phyloP scores from a whole-genome alignment of 2,797 vertebrate species.

The Helicolenus hilgendorfi region DNA sequence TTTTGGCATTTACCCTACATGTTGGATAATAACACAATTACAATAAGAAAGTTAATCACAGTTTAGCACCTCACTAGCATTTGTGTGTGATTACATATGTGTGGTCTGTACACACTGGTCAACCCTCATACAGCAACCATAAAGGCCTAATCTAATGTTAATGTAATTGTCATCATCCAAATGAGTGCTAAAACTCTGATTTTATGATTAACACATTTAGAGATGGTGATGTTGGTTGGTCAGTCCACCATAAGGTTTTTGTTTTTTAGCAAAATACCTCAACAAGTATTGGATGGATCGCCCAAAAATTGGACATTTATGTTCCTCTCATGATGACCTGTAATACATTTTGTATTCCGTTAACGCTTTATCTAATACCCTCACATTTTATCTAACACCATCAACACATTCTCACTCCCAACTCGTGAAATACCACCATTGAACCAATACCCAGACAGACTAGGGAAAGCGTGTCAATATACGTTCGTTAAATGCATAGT shows the following conservation, averaged over 20 bases:
- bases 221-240: too few species aligned
- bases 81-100: not conserved
- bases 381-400: too few species aligned
- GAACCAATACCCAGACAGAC: too few species aligned
- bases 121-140: not conserved
- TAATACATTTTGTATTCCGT: not conserved
- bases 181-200: not conserved
- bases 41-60: not conserved
- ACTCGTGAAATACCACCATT: fast-evolving
- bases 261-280: not conserved
- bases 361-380: too few species aligned
- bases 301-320: not conserved
- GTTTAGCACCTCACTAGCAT: not conserved
- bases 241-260: too few species aligned
- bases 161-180: not conserved
- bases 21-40: not conserved
- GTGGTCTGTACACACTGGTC: not conserved
- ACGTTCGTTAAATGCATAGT: fast-evolving
- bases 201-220: not conserved
- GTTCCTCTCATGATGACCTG: not conserved
- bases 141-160: not conserved
- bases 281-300: not conserved
- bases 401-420: too few species aligned
- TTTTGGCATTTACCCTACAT: not conserved
- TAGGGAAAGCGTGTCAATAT: too few species aligned